A percentile compares a stretch with the other conserved stretches of the same genome.
Conservation (phyloP, 2,888 invertebrate species). For the Leptopilina syphax region DNA sequence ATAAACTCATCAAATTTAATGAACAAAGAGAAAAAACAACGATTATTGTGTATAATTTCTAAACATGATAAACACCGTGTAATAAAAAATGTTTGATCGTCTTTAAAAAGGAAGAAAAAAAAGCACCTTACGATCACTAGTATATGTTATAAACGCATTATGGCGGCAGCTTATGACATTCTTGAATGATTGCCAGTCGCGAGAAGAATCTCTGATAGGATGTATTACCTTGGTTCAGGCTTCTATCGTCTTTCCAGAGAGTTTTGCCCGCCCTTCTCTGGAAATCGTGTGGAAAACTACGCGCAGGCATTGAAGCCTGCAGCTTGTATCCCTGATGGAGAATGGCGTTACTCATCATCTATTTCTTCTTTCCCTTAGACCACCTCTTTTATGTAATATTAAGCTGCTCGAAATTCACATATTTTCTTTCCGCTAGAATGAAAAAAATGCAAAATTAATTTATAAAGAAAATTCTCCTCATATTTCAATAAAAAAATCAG, state of each 20-base stretch:
- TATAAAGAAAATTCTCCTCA: background rate
- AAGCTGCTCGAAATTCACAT: constrained; percentile 29
- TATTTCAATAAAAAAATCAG: no score
- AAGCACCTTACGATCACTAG: constrained; percentile 34
- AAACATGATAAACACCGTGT: no score
- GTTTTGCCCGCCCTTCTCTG: constrained; percentile 30
- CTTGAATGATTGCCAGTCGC: constrained; percentile 61
- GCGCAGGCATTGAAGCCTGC: constrained; percentile 26
- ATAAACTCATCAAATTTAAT: no score
- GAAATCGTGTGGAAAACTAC: constrained; percentile 41
- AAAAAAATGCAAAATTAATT: constrained; percentile 34
- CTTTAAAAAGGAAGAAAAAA: background rate
- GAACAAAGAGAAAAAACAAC: no score
- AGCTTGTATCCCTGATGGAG: constrained; percentile 25
- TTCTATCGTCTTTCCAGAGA: constrained; percentile 32
- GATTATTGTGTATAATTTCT: no score
- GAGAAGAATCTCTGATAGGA: constrained; percentile 61
- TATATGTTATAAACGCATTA: constrained; percentile 47
- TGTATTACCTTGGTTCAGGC: constrained; percentile 46
- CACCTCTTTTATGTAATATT: constrained; percentile 19
- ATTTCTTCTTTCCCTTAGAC: background rate
- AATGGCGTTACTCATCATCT: constrained; percentile 33
- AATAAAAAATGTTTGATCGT: no score
- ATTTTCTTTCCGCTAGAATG: constrained; percentile 31
- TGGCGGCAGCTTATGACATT: constrained; percentile 61